Evolutionary conservation across 2,797 vertebrate species (phyloP).

Genomic region (Ptychadena robeensis): DNA sequence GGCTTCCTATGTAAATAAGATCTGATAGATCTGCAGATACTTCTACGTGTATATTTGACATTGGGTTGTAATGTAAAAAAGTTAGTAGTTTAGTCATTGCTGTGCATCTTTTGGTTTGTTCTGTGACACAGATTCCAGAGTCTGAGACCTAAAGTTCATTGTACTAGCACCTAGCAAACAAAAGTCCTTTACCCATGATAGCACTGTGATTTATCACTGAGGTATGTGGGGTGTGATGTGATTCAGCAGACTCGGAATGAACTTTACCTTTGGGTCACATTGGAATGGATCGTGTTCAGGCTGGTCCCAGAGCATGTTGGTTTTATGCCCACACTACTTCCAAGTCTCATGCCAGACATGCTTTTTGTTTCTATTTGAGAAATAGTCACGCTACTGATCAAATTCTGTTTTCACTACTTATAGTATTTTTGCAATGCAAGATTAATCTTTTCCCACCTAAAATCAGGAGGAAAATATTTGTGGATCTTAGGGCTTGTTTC

Average conservation of each 20-base stretch:
- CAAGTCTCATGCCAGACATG: slow-evolving; percentile 18
- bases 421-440: no score
- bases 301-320: slow-evolving; percentile 6
- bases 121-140: neutral
- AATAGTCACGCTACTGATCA: neutral
- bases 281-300: slow-evolving; percentile 11
- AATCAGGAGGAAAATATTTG: no score
- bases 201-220: slow-evolving; percentile 15
- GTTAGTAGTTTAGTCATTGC: neutral
- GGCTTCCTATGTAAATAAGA: neutral
- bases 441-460: no score
- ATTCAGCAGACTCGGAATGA: slow-evolving; percentile 11
- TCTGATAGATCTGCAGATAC: slow-evolving; percentile 8
- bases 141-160: neutral
- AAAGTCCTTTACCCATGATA: slow-evolving; percentile 22
- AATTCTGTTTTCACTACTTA: no score
- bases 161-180: slow-evolving; percentile 1
- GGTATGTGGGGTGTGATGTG: slow-evolving; percentile 25
- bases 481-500: no score
- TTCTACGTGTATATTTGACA: neutral
- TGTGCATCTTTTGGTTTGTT: neutral
- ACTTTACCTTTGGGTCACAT: neutral
- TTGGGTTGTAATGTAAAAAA: neutral
- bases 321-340: neutral
- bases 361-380: neutral